Conservation (phyloP, 1,140 invertebrate genomes). For the Drosophila ercepeae region DNA sequence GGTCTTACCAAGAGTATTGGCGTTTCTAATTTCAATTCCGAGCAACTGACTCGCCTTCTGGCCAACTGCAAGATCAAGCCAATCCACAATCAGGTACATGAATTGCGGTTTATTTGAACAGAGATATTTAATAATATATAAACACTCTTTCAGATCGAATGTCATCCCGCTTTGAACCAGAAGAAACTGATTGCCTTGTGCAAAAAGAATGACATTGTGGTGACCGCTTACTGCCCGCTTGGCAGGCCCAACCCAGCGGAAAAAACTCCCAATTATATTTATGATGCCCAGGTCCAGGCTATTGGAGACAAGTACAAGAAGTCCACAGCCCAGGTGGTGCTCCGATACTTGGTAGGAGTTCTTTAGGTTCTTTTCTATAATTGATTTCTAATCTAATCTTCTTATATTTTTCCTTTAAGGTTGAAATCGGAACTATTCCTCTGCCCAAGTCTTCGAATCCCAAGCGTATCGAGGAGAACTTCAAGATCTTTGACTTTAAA, state of each 20-base stretch:
- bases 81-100: constrained; percentile 87
- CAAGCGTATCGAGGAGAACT: constrained; percentile 90
- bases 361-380: not conserved
- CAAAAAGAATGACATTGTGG: constrained; percentile 86
- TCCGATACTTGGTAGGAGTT: constrained; percentile 86
- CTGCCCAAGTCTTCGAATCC: constrained; percentile 93
- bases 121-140: not conserved
- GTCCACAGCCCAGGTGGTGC: constrained; percentile 88
- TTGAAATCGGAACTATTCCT: constrained; percentile 90
- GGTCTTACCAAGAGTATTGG: constrained; percentile 91
- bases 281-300: constrained; percentile 87
- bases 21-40: constrained; percentile 92
- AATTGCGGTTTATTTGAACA: constrained; percentile 2
- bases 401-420: constrained; percentile 80
- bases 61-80: constrained; percentile 88
- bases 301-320: constrained; percentile 89
- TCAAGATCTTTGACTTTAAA: constrained; percentile 91
- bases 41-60: constrained; percentile 89
- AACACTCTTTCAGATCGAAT: constrained; percentile 85
- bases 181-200: constrained; percentile 88
- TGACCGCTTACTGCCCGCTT: constrained; percentile 92
- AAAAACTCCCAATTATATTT: constrained; percentile 87
- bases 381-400: not conserved
- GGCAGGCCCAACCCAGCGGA: constrained; percentile 89
- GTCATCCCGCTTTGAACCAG: constrained; percentile 91